Percentiles rank a stretch among this genome's conserved stretches.
phyloP scores from a whole-genome alignment of 2,888 invertebrate genomes.

The Sarcophaga carnaria region DNA sequence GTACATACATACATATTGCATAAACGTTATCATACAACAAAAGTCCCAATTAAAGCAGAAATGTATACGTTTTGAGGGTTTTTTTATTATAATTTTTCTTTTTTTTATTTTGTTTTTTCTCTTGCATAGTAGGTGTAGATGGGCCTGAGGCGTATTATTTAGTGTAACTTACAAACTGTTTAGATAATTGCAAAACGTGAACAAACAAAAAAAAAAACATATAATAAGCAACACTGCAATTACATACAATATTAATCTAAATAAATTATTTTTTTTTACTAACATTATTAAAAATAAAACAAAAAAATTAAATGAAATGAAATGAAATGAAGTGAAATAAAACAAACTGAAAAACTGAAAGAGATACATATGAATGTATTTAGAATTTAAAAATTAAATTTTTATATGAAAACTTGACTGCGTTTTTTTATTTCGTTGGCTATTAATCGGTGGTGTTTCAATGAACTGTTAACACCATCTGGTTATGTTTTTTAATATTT shows the following conservation, averaged over 20 bases:
- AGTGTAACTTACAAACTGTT: conserved; percentile 59
- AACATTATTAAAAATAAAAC: conserved; percentile 19
- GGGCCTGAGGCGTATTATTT: conserved; percentile 37
- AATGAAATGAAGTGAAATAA: not conserved
- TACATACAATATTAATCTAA: conserved; percentile 52
- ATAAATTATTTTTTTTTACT: conserved; percentile 24
- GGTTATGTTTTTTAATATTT: not conserved
- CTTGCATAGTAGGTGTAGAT: conserved; percentile 2
- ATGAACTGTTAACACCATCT: not conserved
- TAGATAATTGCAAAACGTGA: conserved; percentile 59
- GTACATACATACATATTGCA: not conserved
- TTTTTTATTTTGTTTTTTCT: conserved; percentile 13
- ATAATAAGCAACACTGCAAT: conserved; percentile 34
- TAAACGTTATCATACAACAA: not conserved
- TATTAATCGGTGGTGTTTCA: not conserved
- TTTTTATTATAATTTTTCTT: not conserved
- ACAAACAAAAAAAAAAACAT: not conserved
- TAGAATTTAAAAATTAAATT: too few relatives aligned
- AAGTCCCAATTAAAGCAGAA: not conserved
- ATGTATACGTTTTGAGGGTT: not conserved
- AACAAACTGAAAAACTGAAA: not conserved
- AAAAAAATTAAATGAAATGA: not conserved
- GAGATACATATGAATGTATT: too few relatives aligned
- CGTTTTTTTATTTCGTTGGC: not conserved
- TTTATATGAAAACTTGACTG: too few relatives aligned